Evolutionary conservation across 2,888 invertebrate species (phyloP).

Genomic region (Cryptophagus acutangulus): DNA sequence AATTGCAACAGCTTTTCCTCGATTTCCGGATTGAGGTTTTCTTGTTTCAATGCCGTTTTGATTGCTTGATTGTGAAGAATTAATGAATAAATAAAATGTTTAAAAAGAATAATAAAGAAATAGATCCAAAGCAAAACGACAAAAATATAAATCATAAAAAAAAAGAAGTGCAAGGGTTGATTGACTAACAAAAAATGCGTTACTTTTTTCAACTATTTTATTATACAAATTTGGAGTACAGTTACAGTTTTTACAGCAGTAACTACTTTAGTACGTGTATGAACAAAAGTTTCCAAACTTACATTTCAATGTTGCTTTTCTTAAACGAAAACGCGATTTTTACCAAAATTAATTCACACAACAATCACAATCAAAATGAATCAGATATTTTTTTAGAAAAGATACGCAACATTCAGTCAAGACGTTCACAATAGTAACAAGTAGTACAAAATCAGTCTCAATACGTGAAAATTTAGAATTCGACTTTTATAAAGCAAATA

Average conservation of each 20-base stretch:
- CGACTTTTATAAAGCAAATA: slow-evolving; percentile 25
- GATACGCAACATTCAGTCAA: no score
- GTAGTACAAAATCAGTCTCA: slow-evolving; percentile 12
- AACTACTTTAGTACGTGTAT: slow-evolving; percentile 25
- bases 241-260: slow-evolving; percentile 29
- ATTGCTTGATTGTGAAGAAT: no score
- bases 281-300: slow-evolving; percentile 29
- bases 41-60: slow-evolving; percentile 85
- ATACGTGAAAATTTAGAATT: slow-evolving; percentile 15
- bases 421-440: no score
- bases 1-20: slow-evolving; percentile 86
- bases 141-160: slow-evolving; percentile 31
- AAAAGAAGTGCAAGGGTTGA: slow-evolving; percentile 37
- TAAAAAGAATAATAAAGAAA: slow-evolving; percentile 20
- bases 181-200: slow-evolving; percentile 34
- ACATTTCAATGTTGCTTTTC: neutral
- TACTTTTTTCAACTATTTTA: slow-evolving; percentile 32
- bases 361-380: slow-evolving; percentile 16
- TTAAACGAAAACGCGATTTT: no score
- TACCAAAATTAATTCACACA: no score
- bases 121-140: slow-evolving; percentile 45
- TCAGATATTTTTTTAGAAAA: slow-evolving; percentile 11
- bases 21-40: slow-evolving; percentile 86
- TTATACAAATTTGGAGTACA: slow-evolving; percentile 33
- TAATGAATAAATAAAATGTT: slow-evolving; percentile 9